Evolutionary conservation across 2,888 invertebrate species (phyloP), one percentile per base, ranked within the genome.

Genomic region (Creontiades dilutus): DNA sequence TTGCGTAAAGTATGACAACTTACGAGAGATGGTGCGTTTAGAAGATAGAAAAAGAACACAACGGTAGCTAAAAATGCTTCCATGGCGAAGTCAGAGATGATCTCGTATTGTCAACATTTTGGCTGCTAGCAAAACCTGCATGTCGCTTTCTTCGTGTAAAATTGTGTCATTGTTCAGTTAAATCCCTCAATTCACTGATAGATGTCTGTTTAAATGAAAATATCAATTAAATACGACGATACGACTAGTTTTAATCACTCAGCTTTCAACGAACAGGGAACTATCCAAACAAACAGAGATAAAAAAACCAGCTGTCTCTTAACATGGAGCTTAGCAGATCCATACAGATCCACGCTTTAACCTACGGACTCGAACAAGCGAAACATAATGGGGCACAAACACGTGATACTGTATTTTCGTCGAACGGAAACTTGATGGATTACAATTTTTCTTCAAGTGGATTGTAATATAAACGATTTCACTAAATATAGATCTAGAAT

Each of bases 41-140:
- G 76, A 27, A 87, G 23, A 19, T 76, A 87, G 14, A 75, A 76
- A 47, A 78, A 82, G 47, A 82, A 23, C 75, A 75, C 47, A 14
- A 57, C 23, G 3, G 52, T 47, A 46, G 78, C 78, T n/a, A 76
- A 14, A 47, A 76, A 28, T 76, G 52, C 87, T 46, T 87, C 87
- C 87, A 87, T 75, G 76, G 78, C 76, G 76, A 87, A 76, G 75
- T 61, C 52, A 52, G 52, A 52, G 4, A 48, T 52, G 27, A 48
- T 82, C 16, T 9, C 23, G 78, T 78, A n/a, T 37, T 7, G 37
- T 37, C 7, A 37, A 37, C 37, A 37, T 78, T 37, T 46, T 78
- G 9, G 19, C 78, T 78, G 16, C 47, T 46, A 78, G 37, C 68
- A 19, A 23, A 11, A 5, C 9, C 68, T 23, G 12, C 13, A 23